These are phyloP conservation scores for Cybosia mesomella DNA, from an alignment of 2,888 invertebrate species.

Conservation along the genomic window DNA sequence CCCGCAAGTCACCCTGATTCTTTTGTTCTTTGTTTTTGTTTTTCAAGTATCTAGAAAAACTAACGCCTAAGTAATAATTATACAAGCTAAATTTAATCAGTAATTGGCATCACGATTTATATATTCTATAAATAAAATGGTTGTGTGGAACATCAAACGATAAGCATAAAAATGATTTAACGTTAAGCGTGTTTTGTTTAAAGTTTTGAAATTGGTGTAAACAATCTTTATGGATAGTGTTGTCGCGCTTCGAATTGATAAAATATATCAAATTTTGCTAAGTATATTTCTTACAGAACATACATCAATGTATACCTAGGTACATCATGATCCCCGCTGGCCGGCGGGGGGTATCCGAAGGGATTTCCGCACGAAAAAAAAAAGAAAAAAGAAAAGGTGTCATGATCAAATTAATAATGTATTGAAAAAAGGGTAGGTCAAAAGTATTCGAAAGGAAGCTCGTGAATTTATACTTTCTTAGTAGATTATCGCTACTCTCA, in stretches of 20 bases:
- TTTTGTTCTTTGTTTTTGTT: background rate
- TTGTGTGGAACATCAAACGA: conserved; percentile 41
- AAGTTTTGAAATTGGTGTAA: background rate
- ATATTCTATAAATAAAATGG: conserved; percentile 21
- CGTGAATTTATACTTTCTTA: conserved; percentile 35
- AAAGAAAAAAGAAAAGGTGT: too few species aligned
- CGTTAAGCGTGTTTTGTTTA: background rate
- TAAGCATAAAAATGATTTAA: conserved; percentile 37
- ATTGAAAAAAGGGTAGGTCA: too few species aligned
- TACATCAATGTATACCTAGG: too few species aligned
- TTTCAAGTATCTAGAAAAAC: background rate
- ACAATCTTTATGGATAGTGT: background rate
- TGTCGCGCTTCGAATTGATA: background rate
- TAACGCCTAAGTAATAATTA: background rate
- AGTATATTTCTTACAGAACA: too few species aligned
- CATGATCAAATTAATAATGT: too few species aligned
- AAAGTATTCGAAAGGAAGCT: too few species aligned
- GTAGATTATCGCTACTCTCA: conserved; percentile 32
- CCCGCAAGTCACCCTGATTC: background rate
- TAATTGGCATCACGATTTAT: conserved; percentile 23
- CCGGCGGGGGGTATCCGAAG: too few species aligned
- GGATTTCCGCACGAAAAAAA: too few species aligned
- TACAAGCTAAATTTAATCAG: background rate
- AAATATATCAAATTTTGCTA: background rate
- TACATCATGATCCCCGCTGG: too few species aligned